phyloP scores from a whole-genome alignment of 2,797 vertebrate species.

The Botia kubotai region DNA sequence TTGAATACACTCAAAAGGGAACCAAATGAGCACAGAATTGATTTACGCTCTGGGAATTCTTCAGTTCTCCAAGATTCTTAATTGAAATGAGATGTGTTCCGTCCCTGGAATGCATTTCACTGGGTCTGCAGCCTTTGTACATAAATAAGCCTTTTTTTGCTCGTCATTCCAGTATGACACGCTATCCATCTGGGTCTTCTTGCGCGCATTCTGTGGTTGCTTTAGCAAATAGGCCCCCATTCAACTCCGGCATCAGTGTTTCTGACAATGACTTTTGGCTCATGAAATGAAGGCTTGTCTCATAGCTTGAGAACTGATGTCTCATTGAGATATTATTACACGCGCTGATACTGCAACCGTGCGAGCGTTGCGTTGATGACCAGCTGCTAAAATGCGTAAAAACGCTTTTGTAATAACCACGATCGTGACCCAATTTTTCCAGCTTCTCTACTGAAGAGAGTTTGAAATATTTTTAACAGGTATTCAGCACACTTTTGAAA shows the following conservation, averaged over 20 bases:
- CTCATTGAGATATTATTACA: slow-evolving; percentile 39
- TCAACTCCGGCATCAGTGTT: slow-evolving; percentile 56
- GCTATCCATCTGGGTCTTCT: slow-evolving; percentile 70
- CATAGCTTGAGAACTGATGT: slow-evolving; percentile 19
- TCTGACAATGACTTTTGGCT: slow-evolving; percentile 61
- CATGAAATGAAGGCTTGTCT: slow-evolving; percentile 47
- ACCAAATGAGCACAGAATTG: slow-evolving; percentile 51
- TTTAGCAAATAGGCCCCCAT: slow-evolving; percentile 57
- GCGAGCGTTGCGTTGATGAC: slow-evolving; percentile 16
- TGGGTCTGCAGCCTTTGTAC: slow-evolving; percentile 64
- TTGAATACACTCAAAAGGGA: slow-evolving; percentile 49
- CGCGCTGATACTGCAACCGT: slow-evolving; percentile 29
- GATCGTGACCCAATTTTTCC: slow-evolving; percentile 17
- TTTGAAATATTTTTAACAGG: slow-evolving; percentile 1
- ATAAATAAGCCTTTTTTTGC: slow-evolving; percentile 71
- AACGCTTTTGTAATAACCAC: slow-evolving; percentile 15
- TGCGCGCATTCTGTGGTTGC: slow-evolving; percentile 56
- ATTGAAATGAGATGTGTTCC: slow-evolving; percentile 56
- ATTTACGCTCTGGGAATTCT: slow-evolving; percentile 58
- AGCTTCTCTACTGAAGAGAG: not conserved
- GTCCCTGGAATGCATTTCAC: slow-evolving; percentile 62
- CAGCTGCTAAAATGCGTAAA: slow-evolving; percentile 25
- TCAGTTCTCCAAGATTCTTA: slow-evolving; percentile 50
- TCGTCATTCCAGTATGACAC: slow-evolving; percentile 63
- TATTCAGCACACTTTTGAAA: slow-evolving; percentile 14